A percentile compares a stretch with the other conserved stretches of the same genome.
Conservation (phyloP, 2,797 vertebrate genomes). For the Lepilemur septentrionalis region DNA sequence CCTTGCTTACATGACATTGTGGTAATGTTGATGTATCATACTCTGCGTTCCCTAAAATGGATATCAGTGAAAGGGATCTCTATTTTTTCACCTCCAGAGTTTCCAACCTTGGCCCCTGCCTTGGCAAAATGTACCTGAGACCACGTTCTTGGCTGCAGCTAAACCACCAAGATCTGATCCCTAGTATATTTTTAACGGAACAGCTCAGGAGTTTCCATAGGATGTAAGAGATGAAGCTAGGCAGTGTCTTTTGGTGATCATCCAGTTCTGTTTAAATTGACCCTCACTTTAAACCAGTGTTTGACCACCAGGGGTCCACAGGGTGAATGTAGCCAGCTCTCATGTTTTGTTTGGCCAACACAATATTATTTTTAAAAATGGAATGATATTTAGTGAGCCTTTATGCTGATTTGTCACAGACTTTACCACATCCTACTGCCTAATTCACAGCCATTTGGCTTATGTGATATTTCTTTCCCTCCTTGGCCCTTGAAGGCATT, state of each 20-base stretch:
- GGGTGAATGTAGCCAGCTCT: neutral
- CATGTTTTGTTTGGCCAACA: slow-evolving; percentile 6
- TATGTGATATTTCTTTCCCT: neutral
- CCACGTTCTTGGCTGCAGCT: neutral
- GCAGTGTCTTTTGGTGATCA: neutral
- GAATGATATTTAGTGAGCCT: neutral
- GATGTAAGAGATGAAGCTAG: neutral
- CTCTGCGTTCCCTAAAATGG: neutral
- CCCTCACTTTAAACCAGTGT: slow-evolving; percentile 25
- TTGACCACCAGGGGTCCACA: neutral
- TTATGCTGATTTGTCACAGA: neutral
- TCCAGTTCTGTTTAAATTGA: neutral
- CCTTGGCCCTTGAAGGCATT: slow-evolving; percentile 1
- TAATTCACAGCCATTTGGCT: slow-evolving; percentile 1
- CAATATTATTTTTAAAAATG: neutral
- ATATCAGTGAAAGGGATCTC: neutral
- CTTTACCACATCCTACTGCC: neutral
- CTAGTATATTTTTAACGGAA: neutral
- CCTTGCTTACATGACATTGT: neutral
- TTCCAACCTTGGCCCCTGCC: neutral
- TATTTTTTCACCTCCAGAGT: neutral
- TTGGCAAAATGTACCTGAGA: neutral
- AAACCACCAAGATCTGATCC: neutral
- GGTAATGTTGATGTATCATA: neutral
- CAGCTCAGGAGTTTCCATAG: neutral